Base-by-base conservation (phyloP, 2,888 invertebrate genomes). In the Tethea ocularis region DNA sequence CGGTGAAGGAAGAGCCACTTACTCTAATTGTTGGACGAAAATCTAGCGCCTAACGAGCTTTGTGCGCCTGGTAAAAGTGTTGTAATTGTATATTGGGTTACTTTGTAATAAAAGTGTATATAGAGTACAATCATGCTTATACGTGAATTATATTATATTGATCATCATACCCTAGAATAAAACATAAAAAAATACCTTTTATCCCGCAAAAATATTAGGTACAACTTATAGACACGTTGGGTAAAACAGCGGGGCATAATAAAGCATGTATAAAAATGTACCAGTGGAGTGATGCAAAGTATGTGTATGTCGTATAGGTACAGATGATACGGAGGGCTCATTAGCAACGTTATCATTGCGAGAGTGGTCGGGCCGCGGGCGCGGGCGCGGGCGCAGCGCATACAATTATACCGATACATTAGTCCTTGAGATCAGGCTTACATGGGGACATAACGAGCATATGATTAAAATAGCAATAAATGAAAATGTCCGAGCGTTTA, bases 371-470 rank as follows among this genome's bases (percentile, higher is more conserved):
- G 62, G 61, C 64, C 66, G 61, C 57, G 69, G 64, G 60, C 72
- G 71, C 70, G 65, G 75, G 74, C 24, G 56, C 62, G 61, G 64
- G 60, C 72, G 71, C 71, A 61, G 66, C 64, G 74, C 69, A 75
- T 78, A 74, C 75, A 69, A 78, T 82, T 82, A 82, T 78, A 65
- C 67, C 72, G 67, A 71, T 77, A 73, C 83, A 81, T 84, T 82
- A 79, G 73, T 62, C 66, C 57, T 41, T 33, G 17, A 11, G 33
- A 57, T 33, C 57, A 33, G 62, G 65, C 41, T 62, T 57, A 67
- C 58, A 70, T 67, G 68, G 51, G 22, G 36, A 20, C n/a, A 46
- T 13, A 29, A 29, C 54, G 54, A 54, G 20, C 8, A 20, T 52
- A n/a, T 51, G 15, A 33, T 20, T 33, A 57, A 33, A 51, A 20